A percentile compares a stretch with the other conserved stretches of the same genome.
Conservation (phyloP, 2,797 vertebrate species). For the Acanthornis magna region DNA sequence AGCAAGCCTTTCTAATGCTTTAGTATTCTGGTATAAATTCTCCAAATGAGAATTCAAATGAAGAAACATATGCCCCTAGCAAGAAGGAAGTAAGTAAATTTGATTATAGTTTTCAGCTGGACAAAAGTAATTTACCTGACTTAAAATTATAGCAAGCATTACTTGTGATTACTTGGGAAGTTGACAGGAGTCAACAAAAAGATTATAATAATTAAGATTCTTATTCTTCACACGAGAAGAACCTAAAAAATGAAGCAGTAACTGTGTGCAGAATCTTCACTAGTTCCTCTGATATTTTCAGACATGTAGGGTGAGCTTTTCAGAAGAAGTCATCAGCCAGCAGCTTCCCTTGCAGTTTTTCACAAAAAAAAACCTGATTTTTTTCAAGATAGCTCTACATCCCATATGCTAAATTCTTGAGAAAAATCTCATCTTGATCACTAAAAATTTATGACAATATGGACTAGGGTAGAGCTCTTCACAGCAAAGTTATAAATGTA, state of each 20-base stretch:
- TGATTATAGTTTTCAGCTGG: not conserved
- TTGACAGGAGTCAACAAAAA: not conserved
- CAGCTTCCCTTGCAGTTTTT: slow-evolving; percentile 29
- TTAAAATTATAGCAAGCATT: slow-evolving; percentile 2
- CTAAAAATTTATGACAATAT: slow-evolving; percentile 58
- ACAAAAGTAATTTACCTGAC: not conserved
- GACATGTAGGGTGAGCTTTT: not conserved
- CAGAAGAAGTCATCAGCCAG: slow-evolving; percentile 12
- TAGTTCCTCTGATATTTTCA: slow-evolving; percentile 27
- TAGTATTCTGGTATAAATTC: not conserved
- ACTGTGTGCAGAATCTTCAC: not conserved
- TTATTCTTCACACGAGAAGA: not conserved
- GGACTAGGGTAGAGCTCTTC: slow-evolving; percentile 20
- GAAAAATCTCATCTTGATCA: slow-evolving; percentile 31
- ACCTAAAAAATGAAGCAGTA: not conserved
- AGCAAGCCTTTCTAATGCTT: not conserved
- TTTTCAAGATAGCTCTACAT: slow-evolving; percentile 21
- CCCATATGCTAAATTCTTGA: slow-evolving; percentile 31
- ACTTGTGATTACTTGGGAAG: not conserved
- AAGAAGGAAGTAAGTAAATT: not conserved
- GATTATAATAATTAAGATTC: not conserved
- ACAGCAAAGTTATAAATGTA: slow-evolving; percentile 30
- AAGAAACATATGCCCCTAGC: not conserved
- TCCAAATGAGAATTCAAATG: slow-evolving; percentile 9
- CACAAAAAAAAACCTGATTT: slow-evolving; percentile 9